These are phyloP conservation scores for Oncorhynchus gorbuscha DNA, from an alignment of 2,113 vertebrate species.

Conservation along the genomic window DNA sequence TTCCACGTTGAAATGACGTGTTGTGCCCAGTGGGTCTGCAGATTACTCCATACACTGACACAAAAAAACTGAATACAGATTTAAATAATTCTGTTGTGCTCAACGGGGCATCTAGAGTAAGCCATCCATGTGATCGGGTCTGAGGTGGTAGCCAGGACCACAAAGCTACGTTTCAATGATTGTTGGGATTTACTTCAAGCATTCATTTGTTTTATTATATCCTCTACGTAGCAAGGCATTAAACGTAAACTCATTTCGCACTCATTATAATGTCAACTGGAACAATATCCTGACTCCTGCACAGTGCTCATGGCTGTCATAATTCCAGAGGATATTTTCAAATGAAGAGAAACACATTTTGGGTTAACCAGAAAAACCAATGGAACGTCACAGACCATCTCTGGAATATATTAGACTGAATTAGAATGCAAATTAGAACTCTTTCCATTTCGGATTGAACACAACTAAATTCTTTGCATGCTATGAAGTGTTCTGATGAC, in stretches of 20 bases:
- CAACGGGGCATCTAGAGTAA: no score
- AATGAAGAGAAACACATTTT: constrained; percentile 43
- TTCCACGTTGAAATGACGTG: no score
- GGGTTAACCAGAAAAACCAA: constrained; percentile 21
- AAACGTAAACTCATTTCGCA: not conserved
- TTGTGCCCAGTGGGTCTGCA: no score
- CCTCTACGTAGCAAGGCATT: not conserved
- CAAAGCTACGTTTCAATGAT: constrained; percentile 22
- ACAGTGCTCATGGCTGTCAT: constrained; percentile 54
- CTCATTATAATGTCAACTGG: constrained; percentile 56
- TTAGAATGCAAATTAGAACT: constrained; percentile 28
- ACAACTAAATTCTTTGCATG: constrained; percentile 26
- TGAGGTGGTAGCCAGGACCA: constrained; percentile 28
- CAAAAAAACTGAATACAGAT: no score
- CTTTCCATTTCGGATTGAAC: constrained; percentile 27
- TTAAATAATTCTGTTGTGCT: no score
- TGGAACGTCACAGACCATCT: constrained; percentile 45
- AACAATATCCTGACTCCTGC: constrained; percentile 48
- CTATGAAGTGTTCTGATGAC: constrained; percentile 4
- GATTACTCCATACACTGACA: no score
- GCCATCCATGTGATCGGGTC: no score
- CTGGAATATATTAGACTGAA: constrained; percentile 52
- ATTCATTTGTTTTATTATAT: not conserved
- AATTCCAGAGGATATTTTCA: constrained; percentile 43
- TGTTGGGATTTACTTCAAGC: not conserved